Evolutionary conservation across 2,113 vertebrate genomes (phyloP).

Genomic region (Lagopus leucura): DNA sequence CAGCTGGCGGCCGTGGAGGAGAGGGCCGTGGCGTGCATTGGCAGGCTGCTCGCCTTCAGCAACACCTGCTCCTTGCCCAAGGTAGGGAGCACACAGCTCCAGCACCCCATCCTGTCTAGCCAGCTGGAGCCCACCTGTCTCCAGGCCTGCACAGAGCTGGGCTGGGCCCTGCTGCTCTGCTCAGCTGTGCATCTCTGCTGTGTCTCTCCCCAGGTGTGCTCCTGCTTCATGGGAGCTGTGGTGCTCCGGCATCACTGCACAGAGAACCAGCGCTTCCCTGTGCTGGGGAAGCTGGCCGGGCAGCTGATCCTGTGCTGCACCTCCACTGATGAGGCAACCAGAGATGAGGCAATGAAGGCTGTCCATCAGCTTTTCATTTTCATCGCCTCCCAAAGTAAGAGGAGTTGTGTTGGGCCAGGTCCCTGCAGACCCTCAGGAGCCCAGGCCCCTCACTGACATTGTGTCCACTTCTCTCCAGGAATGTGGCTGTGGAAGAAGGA

Average conservation of each 20-base stretch:
- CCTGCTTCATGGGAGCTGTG: neutral
- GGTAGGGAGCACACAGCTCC: neutral
- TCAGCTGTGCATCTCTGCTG: neutral
- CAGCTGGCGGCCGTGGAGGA: neutral
- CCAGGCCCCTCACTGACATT: neutral
- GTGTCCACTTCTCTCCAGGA: neutral
- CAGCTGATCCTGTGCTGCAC: neutral
- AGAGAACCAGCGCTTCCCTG: neutral
- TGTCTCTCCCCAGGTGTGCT: neutral
- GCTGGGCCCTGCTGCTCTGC: neutral
- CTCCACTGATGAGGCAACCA: neutral
- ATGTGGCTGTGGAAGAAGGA: neutral
- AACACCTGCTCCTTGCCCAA: neutral
- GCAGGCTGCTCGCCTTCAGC: neutral
- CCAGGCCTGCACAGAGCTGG: neutral
- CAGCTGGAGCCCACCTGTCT: neutral
- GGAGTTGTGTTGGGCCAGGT: too few species aligned
- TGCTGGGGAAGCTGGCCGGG: neutral
- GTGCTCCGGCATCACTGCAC: neutral
- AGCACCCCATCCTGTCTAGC: too few species aligned
- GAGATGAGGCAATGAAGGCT: neutral
- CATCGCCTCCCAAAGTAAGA: neutral
- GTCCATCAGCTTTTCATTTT: neutral
- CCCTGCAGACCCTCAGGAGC: too few species aligned
- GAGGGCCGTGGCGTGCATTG: neutral